These are phyloP conservation scores for Tetraneura akinire DNA, from an alignment of 1,140 invertebrate species.

Conservation along the genomic window DNA sequence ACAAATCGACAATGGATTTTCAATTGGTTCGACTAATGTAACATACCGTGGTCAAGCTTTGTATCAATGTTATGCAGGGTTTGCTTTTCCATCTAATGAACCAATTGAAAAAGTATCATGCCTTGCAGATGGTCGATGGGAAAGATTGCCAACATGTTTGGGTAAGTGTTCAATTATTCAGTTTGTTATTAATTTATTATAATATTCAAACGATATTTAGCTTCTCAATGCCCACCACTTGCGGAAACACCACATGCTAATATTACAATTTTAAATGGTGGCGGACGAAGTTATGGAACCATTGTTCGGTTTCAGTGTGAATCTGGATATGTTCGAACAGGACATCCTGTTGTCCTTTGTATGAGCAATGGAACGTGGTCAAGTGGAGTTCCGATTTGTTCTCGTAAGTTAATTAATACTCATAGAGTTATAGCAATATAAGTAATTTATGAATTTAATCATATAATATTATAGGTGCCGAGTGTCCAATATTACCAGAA, in stretches of 20 bases:
- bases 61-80: slow-evolving; percentile 95
- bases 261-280: slow-evolving; percentile 86
- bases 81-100: slow-evolving; percentile 84
- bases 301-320: slow-evolving; percentile 94
- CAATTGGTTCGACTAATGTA: slow-evolving; percentile 91
- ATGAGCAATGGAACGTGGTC: slow-evolving; percentile 98
- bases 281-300: slow-evolving; percentile 91
- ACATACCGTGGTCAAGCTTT: slow-evolving; percentile 90
- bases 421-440: background rate
- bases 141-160: slow-evolving; percentile 85
- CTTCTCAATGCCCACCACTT: slow-evolving; percentile 89
- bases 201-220: slow-evolving; percentile 60
- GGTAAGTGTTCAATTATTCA: slow-evolving; percentile 61
- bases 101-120: slow-evolving; percentile 89
- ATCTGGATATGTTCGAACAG: slow-evolving; percentile 84
- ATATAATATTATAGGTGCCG: slow-evolving; percentile 59
- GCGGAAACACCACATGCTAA: slow-evolving; percentile 86
- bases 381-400: slow-evolving; percentile 83
- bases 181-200: background rate
- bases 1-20: slow-evolving; percentile 96
- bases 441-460: background rate
- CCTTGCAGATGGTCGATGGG: slow-evolving; percentile 84
- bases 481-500: slow-evolving; percentile 79
- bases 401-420: slow-evolving; percentile 64
- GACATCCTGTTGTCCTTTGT: slow-evolving; percentile 88